Base-by-base conservation (phyloP, 2,888 invertebrate species). In the Neuroscelio doddi region DNA sequence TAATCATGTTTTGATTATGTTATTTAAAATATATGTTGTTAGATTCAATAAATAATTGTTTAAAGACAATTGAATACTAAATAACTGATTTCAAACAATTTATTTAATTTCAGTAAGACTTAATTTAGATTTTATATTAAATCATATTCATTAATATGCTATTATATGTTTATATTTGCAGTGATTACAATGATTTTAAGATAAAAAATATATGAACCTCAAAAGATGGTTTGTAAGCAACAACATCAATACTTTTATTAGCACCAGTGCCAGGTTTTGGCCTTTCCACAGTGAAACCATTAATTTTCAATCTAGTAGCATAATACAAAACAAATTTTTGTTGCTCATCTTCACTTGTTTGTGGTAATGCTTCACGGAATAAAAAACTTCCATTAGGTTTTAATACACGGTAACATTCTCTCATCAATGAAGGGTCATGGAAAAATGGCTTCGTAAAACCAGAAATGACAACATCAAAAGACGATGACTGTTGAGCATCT, bases 381-480 rank as follows among this genome's bases (percentile, higher is more conserved):
- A 89, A 77, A 3, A 92, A 67, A 73, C 83, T 87, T 8, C 92
- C 92, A 59, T 86, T 87, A 0, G 91, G 91, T 78, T 89, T 91
- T 3, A 92, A 84, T 12, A 91, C 77, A 74, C 88, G 88, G 14
- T 92, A 79, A 12, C 89, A 81, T 67, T 90, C 86, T 15, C 87
- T 86, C 47, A 91, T 82, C 12, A 89, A 61, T 12, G 81, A 79
- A 51, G 77, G 64, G 62, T 82, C 76, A 84, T 89, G 76, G 63
- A 82, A 68, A 83, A 88, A 69, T 3, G 75, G 41, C 21, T 58
- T 53, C 47, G 65, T 36, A 82, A 77, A 39, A 86, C 74, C 77
- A 85, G 88, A 89, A 52, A 92, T 70, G 65, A 92, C 85, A 0
- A 88, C 81, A 73, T 92, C 89, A 73, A 89, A 89, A 0, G 88